Evolutionary conservation across 2,888 invertebrate species (phyloP), one percentile per base, ranked within the genome.

Genomic region (Tryphoninae sp.): DNA sequence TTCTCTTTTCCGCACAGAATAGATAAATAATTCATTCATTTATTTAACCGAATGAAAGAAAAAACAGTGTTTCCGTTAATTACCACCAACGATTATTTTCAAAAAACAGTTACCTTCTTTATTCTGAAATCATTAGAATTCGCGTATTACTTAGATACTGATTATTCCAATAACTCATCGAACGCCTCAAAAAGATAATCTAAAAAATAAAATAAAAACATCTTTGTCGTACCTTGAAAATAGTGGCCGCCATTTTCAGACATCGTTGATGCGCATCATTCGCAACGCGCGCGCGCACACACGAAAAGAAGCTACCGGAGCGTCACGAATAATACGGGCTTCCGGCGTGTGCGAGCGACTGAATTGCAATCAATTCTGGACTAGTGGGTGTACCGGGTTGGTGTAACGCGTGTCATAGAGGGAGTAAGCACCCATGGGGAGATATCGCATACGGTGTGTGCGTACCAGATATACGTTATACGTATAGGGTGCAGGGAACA

Each of bases 281-380:
- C 26, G 23, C 26, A 23, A 45, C 26, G 49, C 26, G 49, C 11
- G 49, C 11, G 26, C 16, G 26, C 16, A 49, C 16, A 16, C 22
- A 65, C 45, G 16, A 69, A 78, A 78, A 71, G 71, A 67, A 81
- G 61, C 65, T 42, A 61, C 71, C 53, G n/a, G 49, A 51, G 45
- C 62, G 62, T 59, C 67, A n/a, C n/a, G 65, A 33, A 74, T 75
- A 81, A 81, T 81, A 72, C 71, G 77, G 33, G 62, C 77, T 82
- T 83, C 83, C 83, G 83, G 82, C 82, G 71, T 72, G 80, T 74
- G 81, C 82, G 73, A 69, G 71, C 16, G 55, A 74, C 65, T 86
- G 87, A 88, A 88, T 88, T 86, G 87, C 84, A 86, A 86, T 88
- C 86, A 88, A 88, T 88, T 85, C 83, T 84, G 84, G 83, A 84